Evolutionary conservation across 2,797 vertebrate genomes (phyloP).

Genomic region (Sebastes cheni): DNA sequence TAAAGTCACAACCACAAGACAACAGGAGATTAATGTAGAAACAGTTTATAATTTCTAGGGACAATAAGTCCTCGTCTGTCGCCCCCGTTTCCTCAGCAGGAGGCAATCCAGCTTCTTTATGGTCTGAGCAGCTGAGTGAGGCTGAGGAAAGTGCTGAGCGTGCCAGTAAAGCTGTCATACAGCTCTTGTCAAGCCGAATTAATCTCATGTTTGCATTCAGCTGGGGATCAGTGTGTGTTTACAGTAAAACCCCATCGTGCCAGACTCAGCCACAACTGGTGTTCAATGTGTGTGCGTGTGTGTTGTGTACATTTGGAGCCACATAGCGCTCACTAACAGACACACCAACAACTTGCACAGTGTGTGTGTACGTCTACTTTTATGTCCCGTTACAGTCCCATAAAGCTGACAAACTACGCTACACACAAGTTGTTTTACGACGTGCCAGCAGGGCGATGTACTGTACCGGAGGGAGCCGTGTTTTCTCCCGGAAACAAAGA

Average conservation of each 20-base stretch:
- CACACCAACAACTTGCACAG: background rate
- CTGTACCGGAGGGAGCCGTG: constrained; percentile 4
- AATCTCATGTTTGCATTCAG: constrained; percentile 40
- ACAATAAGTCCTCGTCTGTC: constrained; percentile 1
- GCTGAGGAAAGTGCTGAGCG: constrained; percentile 28
- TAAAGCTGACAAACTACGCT: constrained; percentile 46
- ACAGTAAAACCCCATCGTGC: background rate
- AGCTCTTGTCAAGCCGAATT: constrained; percentile 27
- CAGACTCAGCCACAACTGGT: constrained; percentile 6
- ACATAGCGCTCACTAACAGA: background rate
- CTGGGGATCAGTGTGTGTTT: background rate
- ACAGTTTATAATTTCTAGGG: background rate
- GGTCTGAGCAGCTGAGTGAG: constrained; percentile 22
- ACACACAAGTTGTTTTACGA: constrained; percentile 28
- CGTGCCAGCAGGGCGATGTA: background rate
- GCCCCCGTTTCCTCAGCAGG: background rate
- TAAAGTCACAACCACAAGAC: background rate
- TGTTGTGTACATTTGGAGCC: background rate
- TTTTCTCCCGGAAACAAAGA: constrained; percentile 20
- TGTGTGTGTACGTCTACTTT: background rate
- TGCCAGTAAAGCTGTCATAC: constrained; percentile 34
- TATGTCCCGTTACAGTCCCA: constrained; percentile 8
- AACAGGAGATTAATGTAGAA: constrained; percentile 12
- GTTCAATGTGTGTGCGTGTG: background rate
- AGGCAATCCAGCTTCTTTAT: constrained; percentile 26